phyloP scores from a whole-genome alignment of 2,797 vertebrate genomes.

The Manis pentadactyla region DNA sequence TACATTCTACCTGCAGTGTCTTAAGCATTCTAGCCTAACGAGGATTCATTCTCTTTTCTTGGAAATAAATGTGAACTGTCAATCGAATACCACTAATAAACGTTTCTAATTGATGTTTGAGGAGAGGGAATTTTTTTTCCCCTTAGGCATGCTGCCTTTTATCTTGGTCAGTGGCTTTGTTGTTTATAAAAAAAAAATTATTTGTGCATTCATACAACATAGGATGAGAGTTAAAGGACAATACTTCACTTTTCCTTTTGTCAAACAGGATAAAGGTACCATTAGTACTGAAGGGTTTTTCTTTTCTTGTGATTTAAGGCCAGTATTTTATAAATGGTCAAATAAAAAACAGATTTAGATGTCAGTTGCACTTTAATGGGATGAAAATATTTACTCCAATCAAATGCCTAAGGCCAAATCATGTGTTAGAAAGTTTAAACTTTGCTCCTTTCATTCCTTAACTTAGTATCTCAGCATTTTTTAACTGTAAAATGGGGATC shows the following conservation, averaged over 20 bases:
- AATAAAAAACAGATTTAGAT: slow-evolving; percentile 55
- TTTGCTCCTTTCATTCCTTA: slow-evolving; percentile 14
- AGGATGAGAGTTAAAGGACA: slow-evolving; percentile 53
- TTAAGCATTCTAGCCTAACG: slow-evolving; percentile 71
- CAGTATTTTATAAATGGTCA: slow-evolving; percentile 46
- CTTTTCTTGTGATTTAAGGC: slow-evolving; percentile 58
- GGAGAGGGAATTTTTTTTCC: slow-evolving; percentile 18
- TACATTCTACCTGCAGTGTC: slow-evolving; percentile 73
- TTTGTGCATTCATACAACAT: slow-evolving; percentile 57
- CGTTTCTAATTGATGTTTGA: slow-evolving; percentile 77
- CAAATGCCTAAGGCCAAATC: slow-evolving; percentile 35
- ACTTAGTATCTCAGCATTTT: background rate
- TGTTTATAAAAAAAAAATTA: slow-evolving; percentile 64
- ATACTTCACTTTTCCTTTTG: slow-evolving; percentile 64
- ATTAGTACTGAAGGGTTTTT: slow-evolving; percentile 39
- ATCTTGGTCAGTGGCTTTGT: slow-evolving; percentile 61
- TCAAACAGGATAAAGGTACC: slow-evolving; percentile 62
- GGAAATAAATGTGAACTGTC: slow-evolving; percentile 78
- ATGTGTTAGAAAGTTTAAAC: background rate
- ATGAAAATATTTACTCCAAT: slow-evolving; percentile 48
- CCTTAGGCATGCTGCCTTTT: slow-evolving; percentile 53
- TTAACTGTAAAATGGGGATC: slow-evolving; percentile 20
- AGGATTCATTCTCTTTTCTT: slow-evolving; percentile 72
- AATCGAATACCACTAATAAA: slow-evolving; percentile 71
- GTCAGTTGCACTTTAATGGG: slow-evolving; percentile 42